Base-by-base conservation (phyloP, 2,797 vertebrate species). In the Mergus octosetaceus region DNA sequence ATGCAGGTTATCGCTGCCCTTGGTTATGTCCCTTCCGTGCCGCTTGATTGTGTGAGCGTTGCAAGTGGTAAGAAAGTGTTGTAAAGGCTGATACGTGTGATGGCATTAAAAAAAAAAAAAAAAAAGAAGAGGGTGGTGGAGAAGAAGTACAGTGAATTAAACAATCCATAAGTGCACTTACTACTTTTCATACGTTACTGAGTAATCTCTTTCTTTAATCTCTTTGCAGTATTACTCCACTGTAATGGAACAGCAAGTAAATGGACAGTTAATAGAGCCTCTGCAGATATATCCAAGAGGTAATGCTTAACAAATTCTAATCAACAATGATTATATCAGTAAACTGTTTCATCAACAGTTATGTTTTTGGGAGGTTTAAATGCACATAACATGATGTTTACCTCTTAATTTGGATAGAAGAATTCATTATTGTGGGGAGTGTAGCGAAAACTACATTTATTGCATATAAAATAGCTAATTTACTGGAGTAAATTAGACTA, bases 211-310 rank as follows among this genome's bases (percentile, higher is more conserved):
- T 95, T 93, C 75, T 97, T 20, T 96, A 70, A 47, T 97, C 88
- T 97, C 76, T 97, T 95, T 98, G 93, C 96, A 99, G 99, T 99
- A 99, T 98, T 99, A 97, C 98, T 99, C 98, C 97, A 99, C 98
- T 80, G 98, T 99, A 97, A 98, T 99, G 97, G 99, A 99, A 93
- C 99, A 99, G 96, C 98, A 99, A 89, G 98, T 99, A 97, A 99
- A 99, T 96, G 99, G 99, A 96, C 98, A 99, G 82, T 95, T 99
- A 97, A 99, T 98, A 74, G 99, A 99, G 94, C 99, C 99, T 81
- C 98, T 99, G 7, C 99, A 99, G 98, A 99, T 99, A 97, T 99
- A 99, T 98, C 99, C 99, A 96, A 98, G 99, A 99, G 99, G 99
- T 99, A 99, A 97, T 56, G 95, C 97, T 93, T 81, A 87, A 94